A percentile compares a stretch with the other conserved stretches of the same genome.
phyloP scores from a whole-genome alignment of 2,888 invertebrate genomes.

The Marasmarcha lunaedactyla region DNA sequence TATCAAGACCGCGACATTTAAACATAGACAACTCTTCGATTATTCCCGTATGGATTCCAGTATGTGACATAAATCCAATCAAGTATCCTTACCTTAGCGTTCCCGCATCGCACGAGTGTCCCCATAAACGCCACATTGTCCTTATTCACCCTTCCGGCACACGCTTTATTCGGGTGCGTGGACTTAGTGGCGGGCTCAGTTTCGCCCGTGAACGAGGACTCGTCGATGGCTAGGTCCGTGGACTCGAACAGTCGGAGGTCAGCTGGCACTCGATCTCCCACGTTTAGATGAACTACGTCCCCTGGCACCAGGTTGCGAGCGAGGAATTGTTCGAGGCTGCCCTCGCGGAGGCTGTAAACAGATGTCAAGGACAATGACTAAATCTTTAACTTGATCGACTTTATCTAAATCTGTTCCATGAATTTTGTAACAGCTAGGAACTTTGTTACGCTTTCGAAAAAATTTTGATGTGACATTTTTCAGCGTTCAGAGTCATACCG shows the following conservation, averaged over 20 bases:
- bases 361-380: too few relatives aligned
- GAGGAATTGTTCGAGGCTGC: conserved; percentile 87
- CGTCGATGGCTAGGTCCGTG: conserved; percentile 93
- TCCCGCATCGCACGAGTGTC: conserved; percentile 94
- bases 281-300: conserved; percentile 91
- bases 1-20: too few relatives aligned
- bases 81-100: conserved; percentile 89
- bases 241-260: conserved; percentile 95
- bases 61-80: too few relatives aligned
- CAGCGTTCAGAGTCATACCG: too few relatives aligned
- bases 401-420: too few relatives aligned
- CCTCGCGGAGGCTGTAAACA: conserved; percentile 82
- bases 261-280: conserved; percentile 97
- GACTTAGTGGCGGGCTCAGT: conserved; percentile 91
- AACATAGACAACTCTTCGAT: too few relatives aligned
- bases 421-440: too few relatives aligned
- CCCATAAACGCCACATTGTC: conserved; percentile 98
- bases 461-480: too few relatives aligned
- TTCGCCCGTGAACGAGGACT: conserved; percentile 99
- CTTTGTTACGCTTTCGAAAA: too few relatives aligned
- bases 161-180: conserved; percentile 73
- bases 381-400: too few relatives aligned
- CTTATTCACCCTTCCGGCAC: conserved; percentile 77
- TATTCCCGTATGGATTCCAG: too few relatives aligned
- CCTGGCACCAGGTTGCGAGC: conserved; percentile 98